Conservation (phyloP, 2,113 vertebrate genomes). For the Callipepla californica region DNA sequence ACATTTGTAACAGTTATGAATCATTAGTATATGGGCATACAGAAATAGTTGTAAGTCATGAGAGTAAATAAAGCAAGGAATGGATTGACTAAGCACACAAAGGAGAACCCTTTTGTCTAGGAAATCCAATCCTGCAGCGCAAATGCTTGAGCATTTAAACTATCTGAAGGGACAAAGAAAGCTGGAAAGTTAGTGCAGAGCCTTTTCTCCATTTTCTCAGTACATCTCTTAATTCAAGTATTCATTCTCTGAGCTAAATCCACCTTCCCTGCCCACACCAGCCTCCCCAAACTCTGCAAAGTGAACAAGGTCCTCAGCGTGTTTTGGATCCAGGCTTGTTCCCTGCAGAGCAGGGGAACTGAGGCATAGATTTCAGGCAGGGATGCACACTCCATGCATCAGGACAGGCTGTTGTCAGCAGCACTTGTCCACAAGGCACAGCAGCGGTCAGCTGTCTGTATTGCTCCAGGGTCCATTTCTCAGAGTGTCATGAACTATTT, state of each 20-base stretch:
- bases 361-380: constrained; percentile 62
- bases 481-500: background rate
- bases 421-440: background rate
- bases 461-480: background rate
- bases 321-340: constrained; percentile 44
- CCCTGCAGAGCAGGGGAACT: constrained; percentile 39
- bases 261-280: constrained; percentile 44
- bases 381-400: constrained; percentile 54
- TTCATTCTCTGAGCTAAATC: constrained; percentile 20
- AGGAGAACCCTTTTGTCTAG: background rate
- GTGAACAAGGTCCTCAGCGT: constrained; percentile 37
- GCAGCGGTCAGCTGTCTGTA: constrained; percentile 27
- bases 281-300: constrained; percentile 52
- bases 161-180: background rate
- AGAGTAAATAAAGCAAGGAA: constrained; percentile 10
- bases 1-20: constrained; percentile 23
- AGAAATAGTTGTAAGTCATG: background rate
- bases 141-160: background rate
- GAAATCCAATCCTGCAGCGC: background rate
- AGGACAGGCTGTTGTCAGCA: constrained; percentile 27
- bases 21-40: constrained; percentile 3
- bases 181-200: background rate
- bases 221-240: background rate
- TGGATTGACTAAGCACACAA: background rate
- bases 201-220: background rate